Evolutionary conservation across 2,113 vertebrate genomes (phyloP).

Genomic region (Thermophis baileyi): DNA sequence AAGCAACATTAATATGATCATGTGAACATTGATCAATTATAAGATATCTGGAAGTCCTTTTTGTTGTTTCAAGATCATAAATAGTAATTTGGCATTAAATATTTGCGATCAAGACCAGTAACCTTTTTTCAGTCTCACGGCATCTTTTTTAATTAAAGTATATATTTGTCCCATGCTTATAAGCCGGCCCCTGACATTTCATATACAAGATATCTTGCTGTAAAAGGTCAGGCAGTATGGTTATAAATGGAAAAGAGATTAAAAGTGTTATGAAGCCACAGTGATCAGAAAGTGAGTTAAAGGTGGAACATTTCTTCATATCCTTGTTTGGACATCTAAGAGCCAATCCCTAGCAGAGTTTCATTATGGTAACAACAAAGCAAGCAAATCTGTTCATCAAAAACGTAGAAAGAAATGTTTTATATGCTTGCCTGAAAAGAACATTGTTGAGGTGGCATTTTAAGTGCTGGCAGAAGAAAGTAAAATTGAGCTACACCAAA

Average conservation of each 20-base stretch:
- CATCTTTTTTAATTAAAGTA: conserved; percentile 85
- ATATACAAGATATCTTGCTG: conserved; percentile 81
- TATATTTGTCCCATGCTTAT: conserved; percentile 82
- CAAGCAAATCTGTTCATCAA: conserved; percentile 45
- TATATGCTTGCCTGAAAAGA: conserved; percentile 39
- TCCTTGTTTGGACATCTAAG: conserved; percentile 65
- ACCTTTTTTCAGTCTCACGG: conserved; percentile 79
- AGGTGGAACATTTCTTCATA: conserved; percentile 71
- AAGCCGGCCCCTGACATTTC: conserved; percentile 83
- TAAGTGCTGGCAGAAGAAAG: background rate
- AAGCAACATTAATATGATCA: conserved; percentile 54
- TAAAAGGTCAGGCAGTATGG: conserved; percentile 82
- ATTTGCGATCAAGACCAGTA: conserved; percentile 82
- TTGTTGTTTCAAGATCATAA: conserved; percentile 76
- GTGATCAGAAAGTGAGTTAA: conserved; percentile 76
- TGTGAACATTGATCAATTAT: conserved; percentile 71
- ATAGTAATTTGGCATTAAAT: conserved; percentile 84
- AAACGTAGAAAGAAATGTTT: conserved; percentile 60
- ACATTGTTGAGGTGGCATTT: background rate
- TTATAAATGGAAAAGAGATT: conserved; percentile 86
- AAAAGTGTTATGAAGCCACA: conserved; percentile 81
- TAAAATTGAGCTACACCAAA: background rate
- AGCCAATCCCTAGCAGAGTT: conserved; percentile 67
- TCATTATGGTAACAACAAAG: conserved; percentile 67
- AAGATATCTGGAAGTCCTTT: conserved; percentile 67